Percentiles rank a stretch among this genome's conserved stretches.
These are phyloP conservation scores for Acanthopagrus latus DNA, from an alignment of 2,797 vertebrate genomes.

Conservation along the genomic window DNA sequence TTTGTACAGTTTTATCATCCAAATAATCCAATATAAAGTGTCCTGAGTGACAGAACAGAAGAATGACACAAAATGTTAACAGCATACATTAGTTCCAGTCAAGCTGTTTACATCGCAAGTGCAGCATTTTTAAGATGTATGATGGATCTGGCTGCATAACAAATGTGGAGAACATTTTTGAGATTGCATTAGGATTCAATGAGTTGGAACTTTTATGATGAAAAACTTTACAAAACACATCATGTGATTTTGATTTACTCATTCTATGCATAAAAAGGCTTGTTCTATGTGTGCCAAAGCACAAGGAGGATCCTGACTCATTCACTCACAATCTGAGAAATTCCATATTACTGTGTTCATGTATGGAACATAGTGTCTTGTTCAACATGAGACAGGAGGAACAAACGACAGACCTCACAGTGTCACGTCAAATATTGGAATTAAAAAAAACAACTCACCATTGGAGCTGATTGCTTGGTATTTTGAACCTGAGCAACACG, in stretches of 20 bases:
- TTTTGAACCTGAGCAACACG: not conserved
- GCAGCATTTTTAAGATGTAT: slow-evolving; percentile 15
- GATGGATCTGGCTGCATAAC: slow-evolving; percentile 22
- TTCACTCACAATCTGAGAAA: not conserved
- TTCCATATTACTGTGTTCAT: not conserved
- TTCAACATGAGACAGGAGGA: not conserved
- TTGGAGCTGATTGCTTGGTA: not conserved
- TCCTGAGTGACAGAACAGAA: not conserved
- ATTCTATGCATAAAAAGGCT: not conserved
- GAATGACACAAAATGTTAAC: not conserved
- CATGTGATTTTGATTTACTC: slow-evolving; percentile 6
- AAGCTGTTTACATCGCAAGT: not conserved
- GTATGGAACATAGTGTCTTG: not conserved
- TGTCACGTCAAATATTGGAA: too few species aligned
- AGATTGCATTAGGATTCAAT: slow-evolving; percentile 6
- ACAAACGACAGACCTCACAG: not conserved
- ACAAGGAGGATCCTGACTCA: not conserved
- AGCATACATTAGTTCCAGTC: slow-evolving; percentile 16
- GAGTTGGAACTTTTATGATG: not conserved
- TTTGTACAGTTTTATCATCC: slow-evolving; percentile 4
- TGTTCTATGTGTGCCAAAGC: not conserved
- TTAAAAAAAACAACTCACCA: not conserved
- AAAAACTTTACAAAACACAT: slow-evolving; percentile 4
- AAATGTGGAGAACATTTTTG: slow-evolving; percentile 16
- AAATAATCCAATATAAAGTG: slow-evolving; percentile 29